Evolutionary conservation across 2,113 vertebrate genomes (phyloP).

Genomic region (Indicator maculatus): DNA sequence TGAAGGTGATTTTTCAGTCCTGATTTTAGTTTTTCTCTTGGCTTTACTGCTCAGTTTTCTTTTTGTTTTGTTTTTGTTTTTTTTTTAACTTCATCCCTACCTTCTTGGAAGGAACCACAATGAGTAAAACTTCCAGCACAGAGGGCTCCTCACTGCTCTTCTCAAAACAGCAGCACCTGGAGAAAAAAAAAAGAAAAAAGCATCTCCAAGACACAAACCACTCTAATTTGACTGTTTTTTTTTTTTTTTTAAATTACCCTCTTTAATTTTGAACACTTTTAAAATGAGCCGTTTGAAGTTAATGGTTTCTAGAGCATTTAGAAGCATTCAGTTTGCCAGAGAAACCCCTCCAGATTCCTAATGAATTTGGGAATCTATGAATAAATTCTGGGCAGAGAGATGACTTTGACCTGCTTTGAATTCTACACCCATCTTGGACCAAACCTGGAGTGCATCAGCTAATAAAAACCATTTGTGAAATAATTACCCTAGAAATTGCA

Average conservation of each 20-base stretch:
- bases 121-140: background rate
- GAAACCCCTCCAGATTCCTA: background rate
- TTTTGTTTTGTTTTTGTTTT: background rate
- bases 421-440: background rate
- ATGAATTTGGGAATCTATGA: background rate
- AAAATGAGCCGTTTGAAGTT: background rate
- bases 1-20: background rate
- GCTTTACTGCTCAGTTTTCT: background rate
- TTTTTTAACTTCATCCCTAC: background rate
- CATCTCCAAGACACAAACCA: background rate
- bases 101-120: background rate
- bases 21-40: background rate
- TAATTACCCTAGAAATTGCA: background rate
- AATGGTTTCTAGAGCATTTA: background rate
- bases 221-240: background rate
- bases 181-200: no score
- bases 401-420: background rate
- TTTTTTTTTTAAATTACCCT: background rate
- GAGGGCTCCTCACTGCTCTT: background rate
- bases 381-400: background rate
- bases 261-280: background rate
- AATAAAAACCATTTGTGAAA: background rate
- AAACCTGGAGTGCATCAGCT: background rate
- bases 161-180: background rate
- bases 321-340: background rate